Evolutionary conservation across 2,797 vertebrate genomes (phyloP), one percentile per base, ranked within the genome.

Genomic region (Sebastes alutus): DNA sequence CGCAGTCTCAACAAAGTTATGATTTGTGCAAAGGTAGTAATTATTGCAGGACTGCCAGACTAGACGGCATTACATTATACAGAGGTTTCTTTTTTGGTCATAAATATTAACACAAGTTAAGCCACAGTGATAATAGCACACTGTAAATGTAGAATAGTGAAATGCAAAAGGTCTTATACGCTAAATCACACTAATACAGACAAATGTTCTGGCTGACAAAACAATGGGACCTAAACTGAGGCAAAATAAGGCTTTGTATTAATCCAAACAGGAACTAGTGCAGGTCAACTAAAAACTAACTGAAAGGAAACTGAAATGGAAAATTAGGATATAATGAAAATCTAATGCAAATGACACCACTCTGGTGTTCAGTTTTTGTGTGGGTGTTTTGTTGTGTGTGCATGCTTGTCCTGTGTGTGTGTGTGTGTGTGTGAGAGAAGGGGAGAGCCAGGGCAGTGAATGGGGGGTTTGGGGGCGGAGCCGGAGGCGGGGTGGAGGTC

Each of bases 341-440:
- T 71, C 25, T 35, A 66, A 89, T 90, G 85, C 85, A 88, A 90
- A 90, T 84, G 35, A 80, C 54, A 67, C 67, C 63, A 75, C 56
- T 65, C 32, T 38, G 20, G 25, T 72, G 70, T 52, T 52, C 49
- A 52, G 23, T 49, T 70, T 38, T 65, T 67, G 46, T 76, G 69
- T 72, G 71, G 7, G 77, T 72, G 59, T 52, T 62, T 67, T 61
- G 54, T 68, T 32, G 32, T 65, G 61, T 46, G 73, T 35, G 56
- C 55, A 63, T 69, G 70, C 46, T 49, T 6, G 13, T 42, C 38
- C 38, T 66, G 33, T 20, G 49, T 22, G 38, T 64, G 61, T 66
- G 33, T 20, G 49, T 33, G 72, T 68, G 58, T 66, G 49, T 7
- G 72, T 29, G 20, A 33, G 72, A 71, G 76, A 69, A 64, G 83